Evolutionary conservation across 2,888 invertebrate species (phyloP), one percentile per base, ranked within the genome.

Genomic region (Lycia hirtaria): DNA sequence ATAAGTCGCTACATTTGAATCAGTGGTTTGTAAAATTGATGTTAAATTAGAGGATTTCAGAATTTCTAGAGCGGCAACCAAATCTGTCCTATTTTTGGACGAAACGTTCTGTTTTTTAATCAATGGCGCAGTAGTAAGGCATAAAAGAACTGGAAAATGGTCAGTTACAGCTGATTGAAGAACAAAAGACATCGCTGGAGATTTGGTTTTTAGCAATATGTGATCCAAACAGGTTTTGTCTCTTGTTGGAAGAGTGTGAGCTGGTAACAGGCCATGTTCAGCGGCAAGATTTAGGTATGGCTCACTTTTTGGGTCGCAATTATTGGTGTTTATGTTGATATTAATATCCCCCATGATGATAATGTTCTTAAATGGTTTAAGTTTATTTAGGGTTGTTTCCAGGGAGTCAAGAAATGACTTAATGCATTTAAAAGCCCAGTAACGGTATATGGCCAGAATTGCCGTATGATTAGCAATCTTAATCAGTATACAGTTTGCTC

Each of bases 191-290:
- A 28, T 33, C 10, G 33, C 45, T 28, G 12, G 15, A 6, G n/a
- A 20, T 4, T 24, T 35, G 2, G 37, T 33, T 15, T 48, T 35
- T 48, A 26, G 6, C 1, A 35, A 12, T 37, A 35, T 9, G n/a
- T 48, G 26, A 17, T 26, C 48, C 12, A 48, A 32, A n/a, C 19
- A 48, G n/a, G 12, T 15, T 10, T 24, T 24, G 1, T 24, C 4
- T 32, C 35, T 32, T 14, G 35, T 47, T 33, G 20, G 35, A 33
- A 33, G 2, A n/a, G 35, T 35, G 12, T 28, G 52, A 51, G 33
- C 32, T 4, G 51, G 41, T 3, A 41, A 24, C 14, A 41, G 41
- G 9, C 41, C 41, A 26, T 38, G 30, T 19, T 3, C 20, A 47
- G 22, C 30, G 28, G 5, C 12, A 7, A 41, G 26, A 28, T 10